phyloP scores from a whole-genome alignment of 2,888 invertebrate genomes.

The Creontiades dilutus region DNA sequence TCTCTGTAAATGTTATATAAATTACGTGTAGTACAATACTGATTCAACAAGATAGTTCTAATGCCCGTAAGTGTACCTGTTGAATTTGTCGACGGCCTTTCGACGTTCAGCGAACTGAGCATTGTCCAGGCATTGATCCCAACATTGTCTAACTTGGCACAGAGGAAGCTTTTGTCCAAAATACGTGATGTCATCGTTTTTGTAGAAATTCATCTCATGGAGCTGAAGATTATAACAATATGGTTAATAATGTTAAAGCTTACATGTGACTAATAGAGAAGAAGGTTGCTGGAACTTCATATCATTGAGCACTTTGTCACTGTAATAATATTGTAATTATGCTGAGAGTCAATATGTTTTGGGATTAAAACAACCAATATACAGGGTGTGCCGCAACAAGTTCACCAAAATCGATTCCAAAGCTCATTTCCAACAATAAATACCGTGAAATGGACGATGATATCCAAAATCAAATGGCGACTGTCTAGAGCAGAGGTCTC shows the following conservation, averaged over 20 bases:
- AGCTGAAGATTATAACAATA: conserved; percentile 76
- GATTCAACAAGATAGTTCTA: neutral
- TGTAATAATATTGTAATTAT: no score
- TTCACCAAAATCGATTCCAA: neutral
- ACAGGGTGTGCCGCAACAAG: no score
- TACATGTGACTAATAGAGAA: no score
- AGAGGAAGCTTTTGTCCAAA: conserved; percentile 86
- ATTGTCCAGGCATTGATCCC: conserved; percentile 87
- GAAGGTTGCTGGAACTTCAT: no score
- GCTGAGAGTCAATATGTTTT: no score
- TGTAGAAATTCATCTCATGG: conserved; percentile 87
- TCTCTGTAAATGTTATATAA: neutral
- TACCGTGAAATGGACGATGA: no score
- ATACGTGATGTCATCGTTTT: conserved; percentile 88
- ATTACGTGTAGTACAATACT: neutral
- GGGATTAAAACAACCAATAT: no score
- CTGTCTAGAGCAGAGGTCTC: no score
- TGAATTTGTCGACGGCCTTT: conserved; percentile 84
- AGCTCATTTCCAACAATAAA: conserved; percentile 6
- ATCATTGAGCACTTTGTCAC: no score
- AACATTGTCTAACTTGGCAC: conserved; percentile 88
- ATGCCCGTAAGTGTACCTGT: conserved; percentile 80
- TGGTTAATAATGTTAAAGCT: no score
- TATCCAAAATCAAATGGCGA: no score
- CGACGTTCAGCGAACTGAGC: conserved; percentile 83